Percentiles rank a stretch among this genome's conserved stretches.
These are phyloP conservation scores for Cheilosia soror DNA, from an alignment of 2,888 invertebrate genomes.

Conservation along the genomic window DNA sequence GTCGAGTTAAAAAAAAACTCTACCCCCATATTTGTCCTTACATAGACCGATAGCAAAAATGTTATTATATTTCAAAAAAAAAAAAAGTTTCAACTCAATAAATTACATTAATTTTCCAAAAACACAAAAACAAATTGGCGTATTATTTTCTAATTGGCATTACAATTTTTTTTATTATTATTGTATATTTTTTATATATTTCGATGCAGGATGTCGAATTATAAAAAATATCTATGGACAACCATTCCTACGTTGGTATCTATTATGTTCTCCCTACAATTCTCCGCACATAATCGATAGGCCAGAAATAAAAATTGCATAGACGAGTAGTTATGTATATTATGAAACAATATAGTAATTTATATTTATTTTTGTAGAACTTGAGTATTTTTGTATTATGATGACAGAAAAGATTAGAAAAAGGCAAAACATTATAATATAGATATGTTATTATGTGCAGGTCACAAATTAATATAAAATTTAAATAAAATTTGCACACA, in stretches of 20 bases:
- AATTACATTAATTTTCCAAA: constrained; percentile 65
- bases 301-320: constrained; percentile 5
- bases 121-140: constrained; percentile 63
- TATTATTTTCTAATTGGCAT: constrained; percentile 68
- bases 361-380: constrained; percentile 52
- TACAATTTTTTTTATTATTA: not conserved
- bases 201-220: constrained; percentile 64
- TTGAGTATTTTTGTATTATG: constrained; percentile 57
- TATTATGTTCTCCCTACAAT: not conserved
- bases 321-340: not conserved
- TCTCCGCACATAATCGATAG: constrained; percentile 1
- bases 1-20: constrained; percentile 26
- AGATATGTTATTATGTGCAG: constrained; percentile 57
- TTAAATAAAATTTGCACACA: constrained; percentile 55
- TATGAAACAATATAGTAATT: constrained; percentile 18
- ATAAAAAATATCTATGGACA: not conserved
- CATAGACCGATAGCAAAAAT: constrained; percentile 57
- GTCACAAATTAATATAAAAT: constrained; percentile 52
- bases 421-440: constrained; percentile 23
- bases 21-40: constrained; percentile 34
- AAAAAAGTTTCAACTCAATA: constrained; percentile 52
- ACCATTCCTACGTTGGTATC: constrained; percentile 5
- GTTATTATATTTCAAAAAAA: constrained; percentile 56
- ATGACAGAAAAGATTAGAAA: constrained; percentile 4
- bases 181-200: constrained; percentile 8